A percentile compares a stretch with the other conserved stretches of the same genome.
These are phyloP conservation scores for Epicampocera succincta DNA, from an alignment of 2,888 invertebrate species.

Conservation along the genomic window DNA sequence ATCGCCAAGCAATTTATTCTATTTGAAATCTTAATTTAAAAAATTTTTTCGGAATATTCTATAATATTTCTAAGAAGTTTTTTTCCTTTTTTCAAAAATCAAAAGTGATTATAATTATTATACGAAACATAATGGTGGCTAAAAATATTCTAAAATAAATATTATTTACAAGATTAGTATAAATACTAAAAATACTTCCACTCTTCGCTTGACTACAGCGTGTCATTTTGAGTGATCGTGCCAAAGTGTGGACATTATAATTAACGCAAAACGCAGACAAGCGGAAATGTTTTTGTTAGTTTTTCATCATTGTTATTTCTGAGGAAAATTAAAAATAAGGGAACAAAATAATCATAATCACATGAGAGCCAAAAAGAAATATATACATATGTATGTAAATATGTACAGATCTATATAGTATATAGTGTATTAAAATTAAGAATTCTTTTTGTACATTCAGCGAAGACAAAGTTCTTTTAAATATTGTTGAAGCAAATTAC, in stretches of 20 bases:
- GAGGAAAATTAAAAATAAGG: constrained; percentile 24
- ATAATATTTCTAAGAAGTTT: no score
- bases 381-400: not conserved
- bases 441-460: not conserved
- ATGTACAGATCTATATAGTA: not conserved
- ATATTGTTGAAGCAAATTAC: constrained; percentile 31
- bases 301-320: constrained; percentile 38
- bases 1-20: no score
- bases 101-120: not conserved
- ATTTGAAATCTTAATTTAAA: no score
- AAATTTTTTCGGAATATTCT: no score
- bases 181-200: not conserved
- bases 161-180: constrained; percentile 17
- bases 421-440: no score
- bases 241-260: constrained; percentile 77
- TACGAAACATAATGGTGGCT: constrained; percentile 27
- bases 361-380: constrained; percentile 4
- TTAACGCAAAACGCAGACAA: constrained; percentile 73
- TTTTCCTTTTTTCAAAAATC: not conserved
- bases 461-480: constrained; percentile 38
- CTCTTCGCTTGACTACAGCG: constrained; percentile 44
- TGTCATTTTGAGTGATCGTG: constrained; percentile 76
- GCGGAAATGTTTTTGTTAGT: constrained; percentile 66
- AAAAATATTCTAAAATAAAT: constrained; percentile 11
- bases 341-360: constrained; percentile 24